Conservation (phyloP, 2,888 invertebrate genomes). For the Acanthosepion pharaonis region DNA sequence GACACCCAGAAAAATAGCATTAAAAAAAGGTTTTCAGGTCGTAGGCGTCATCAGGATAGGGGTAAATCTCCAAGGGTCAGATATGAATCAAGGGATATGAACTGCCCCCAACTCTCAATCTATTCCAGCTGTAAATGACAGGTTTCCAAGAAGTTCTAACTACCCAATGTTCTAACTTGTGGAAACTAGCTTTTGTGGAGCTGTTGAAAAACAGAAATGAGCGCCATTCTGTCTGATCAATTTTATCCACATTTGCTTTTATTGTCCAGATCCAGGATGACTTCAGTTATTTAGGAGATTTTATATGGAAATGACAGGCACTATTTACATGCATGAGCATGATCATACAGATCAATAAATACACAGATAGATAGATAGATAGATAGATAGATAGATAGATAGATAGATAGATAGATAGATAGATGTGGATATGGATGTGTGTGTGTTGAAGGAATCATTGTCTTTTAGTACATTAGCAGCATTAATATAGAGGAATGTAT, state of each 20-base stretch:
- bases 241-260: not conserved
- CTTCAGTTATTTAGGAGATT: not conserved
- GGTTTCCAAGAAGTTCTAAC: not conserved
- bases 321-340: not conserved
- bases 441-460: too few species aligned
- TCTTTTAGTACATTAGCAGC: too few species aligned
- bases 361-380: too few species aligned
- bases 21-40: not conserved
- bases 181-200: not conserved
- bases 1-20: not conserved
- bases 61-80: not conserved
- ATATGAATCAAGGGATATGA: not conserved
- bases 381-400: too few species aligned
- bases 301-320: not conserved
- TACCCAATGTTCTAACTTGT: not conserved
- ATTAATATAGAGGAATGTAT: too few species aligned
- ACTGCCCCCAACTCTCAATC: not conserved
- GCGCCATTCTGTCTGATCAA: constrained; percentile 18
- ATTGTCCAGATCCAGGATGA: not conserved
- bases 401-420: too few species aligned
- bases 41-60: not conserved
- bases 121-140: not conserved
- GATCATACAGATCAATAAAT: not conserved
- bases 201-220: not conserved
- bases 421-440: too few species aligned